Evolutionary conservation across 2,113 vertebrate genomes (phyloP).

Genomic region (Craseonycteris thonglongyai): DNA sequence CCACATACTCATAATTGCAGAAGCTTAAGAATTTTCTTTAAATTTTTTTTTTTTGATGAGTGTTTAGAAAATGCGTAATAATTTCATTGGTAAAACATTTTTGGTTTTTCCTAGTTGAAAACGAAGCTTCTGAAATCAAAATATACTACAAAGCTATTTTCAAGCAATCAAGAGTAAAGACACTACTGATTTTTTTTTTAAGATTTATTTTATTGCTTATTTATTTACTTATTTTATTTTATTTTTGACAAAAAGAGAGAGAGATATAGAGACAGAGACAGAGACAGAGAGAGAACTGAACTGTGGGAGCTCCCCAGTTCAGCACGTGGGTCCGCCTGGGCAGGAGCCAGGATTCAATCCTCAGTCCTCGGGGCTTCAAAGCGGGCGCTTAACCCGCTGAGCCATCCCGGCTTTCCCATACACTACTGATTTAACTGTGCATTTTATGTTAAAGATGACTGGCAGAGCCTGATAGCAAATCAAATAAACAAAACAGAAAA

Average conservation of each 20-base stretch:
- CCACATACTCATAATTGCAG: background rate
- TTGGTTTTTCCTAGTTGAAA: slow-evolving; percentile 64
- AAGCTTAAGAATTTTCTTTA: background rate
- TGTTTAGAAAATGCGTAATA: background rate
- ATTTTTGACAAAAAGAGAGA: too few species aligned
- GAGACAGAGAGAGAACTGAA: too few species aligned
- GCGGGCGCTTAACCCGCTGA: too few species aligned
- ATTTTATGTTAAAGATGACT: slow-evolving; percentile 31
- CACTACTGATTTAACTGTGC: background rate
- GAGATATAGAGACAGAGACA: too few species aligned
- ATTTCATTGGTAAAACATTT: background rate
- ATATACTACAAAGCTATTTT: slow-evolving; percentile 10
- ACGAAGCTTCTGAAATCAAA: slow-evolving; percentile 36
- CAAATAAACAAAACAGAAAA: slow-evolving; percentile 72
- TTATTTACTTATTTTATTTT: too few species aligned
- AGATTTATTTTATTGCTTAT: too few species aligned
- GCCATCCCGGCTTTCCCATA: too few species aligned
- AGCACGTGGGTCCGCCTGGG: too few species aligned
- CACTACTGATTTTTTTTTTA: background rate
- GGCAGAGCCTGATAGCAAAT: slow-evolving; percentile 49
- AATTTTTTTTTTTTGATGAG: background rate
- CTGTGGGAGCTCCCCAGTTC: too few species aligned
- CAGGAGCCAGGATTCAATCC: too few species aligned
- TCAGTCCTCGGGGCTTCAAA: too few species aligned
- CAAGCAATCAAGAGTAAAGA: background rate